Base-by-base conservation (phyloP, 2,113 vertebrate genomes). In the Lepus americanus region DNA sequence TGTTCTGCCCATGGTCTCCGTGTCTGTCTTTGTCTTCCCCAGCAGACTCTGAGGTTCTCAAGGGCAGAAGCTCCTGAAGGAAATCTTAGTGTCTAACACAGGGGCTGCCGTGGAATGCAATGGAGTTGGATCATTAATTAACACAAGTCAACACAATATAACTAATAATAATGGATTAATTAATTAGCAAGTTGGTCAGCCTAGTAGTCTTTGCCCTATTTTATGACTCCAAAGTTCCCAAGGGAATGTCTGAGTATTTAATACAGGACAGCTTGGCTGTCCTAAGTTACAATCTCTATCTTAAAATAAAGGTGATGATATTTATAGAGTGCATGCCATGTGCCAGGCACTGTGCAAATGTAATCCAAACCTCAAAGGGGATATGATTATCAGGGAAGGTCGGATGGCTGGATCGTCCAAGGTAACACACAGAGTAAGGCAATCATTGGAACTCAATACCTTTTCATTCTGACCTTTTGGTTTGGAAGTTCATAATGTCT, bases 241-340 rank as follows among this genome's bases (percentile, higher is more conserved):
- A 80, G 78, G 64, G 44, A 59, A 36, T 5, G n/a, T 92, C 83
- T 81, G 82, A 95, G 94, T 93, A 74, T 79, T 55, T 84, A 53
- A 69, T 59, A 61, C 29, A 31, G 19, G 61, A 51, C 9, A n/a
- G 33, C 22, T 5, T 39, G 59, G 36, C 19, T 92, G 25, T 73
- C 49, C 64, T 77, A 29, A 53, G 25, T 64, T 16, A 81, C 94
- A 80, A 66, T n/a, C 23, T 36, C 23, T 66, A 73, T 63, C 33
- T 81, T 84, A 29, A 74, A 53, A 82, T 66, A 27, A 74, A 93
- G 29, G 49, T 22, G 27, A 23, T 5, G 49, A 25, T 83, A 17
- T 64, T 89, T 87, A 63, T 12, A 27, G 9, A 59, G 22, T 44
- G 22, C 36, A 11, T 61, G 63, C 20, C 49, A 1, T 29, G 33